Conservation (phyloP, 1,140 invertebrate species). For the Lanistes nyassanus region DNA sequence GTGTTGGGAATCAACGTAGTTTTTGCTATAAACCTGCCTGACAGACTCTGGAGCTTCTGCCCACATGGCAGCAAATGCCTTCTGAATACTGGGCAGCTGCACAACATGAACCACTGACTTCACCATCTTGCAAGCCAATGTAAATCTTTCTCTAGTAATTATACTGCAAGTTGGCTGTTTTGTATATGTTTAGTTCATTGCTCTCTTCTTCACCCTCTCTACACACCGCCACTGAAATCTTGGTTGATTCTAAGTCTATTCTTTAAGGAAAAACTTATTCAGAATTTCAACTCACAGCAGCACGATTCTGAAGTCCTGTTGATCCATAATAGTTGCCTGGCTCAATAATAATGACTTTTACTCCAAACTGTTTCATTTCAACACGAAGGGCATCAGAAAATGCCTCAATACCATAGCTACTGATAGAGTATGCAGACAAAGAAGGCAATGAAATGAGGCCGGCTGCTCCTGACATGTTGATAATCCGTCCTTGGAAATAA, state of each 20-base stretch:
- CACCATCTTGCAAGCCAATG: background rate
- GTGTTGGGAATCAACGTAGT: conserved; percentile 42
- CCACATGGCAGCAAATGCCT: conserved; percentile 36
- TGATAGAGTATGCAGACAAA: conserved; percentile 79
- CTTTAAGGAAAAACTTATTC: too few species aligned
- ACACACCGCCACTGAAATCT: too few species aligned
- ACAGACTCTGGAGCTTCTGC: conserved; percentile 35
- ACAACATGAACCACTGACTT: conserved; percentile 7
- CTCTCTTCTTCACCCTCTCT: too few species aligned
- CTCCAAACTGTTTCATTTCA: conserved; percentile 63
- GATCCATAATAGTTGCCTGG: conserved; percentile 54
- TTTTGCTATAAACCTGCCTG: conserved; percentile 41
- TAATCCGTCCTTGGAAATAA: conserved; percentile 72
- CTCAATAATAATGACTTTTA: conserved; percentile 63
- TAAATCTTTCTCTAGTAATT: background rate
- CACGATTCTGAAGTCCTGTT: conserved; percentile 44
- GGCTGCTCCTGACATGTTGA: conserved; percentile 87
- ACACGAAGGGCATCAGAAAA: conserved; percentile 60
- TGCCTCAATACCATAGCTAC: conserved; percentile 78
- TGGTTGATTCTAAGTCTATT: too few species aligned
- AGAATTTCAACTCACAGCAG: conserved; percentile 24
- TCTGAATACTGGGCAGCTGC: conserved; percentile 35
- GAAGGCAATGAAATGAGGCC: conserved; percentile 77
- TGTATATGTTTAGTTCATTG: too few species aligned
- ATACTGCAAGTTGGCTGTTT: background rate